Conservation (phyloP, 2,113 vertebrate species). For the Aptenodytes forsteri region DNA sequence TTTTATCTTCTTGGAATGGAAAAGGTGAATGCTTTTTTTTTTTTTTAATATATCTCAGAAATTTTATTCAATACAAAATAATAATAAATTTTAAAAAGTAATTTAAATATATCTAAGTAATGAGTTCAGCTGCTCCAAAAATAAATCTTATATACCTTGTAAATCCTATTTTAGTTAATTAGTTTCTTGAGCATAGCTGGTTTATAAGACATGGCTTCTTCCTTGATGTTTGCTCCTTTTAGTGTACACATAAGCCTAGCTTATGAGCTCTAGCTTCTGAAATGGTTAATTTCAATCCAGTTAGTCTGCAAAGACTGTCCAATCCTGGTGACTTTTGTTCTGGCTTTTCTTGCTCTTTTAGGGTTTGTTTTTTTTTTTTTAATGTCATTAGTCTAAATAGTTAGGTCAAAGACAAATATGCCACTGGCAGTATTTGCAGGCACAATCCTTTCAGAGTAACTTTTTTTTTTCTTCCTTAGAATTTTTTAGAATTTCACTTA, state of each 20-base stretch:
- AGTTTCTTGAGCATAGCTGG: not conserved
- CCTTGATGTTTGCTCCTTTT: not conserved
- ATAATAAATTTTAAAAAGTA: not conserved
- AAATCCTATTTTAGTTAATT: not conserved
- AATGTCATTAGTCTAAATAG: not conserved
- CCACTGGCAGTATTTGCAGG: not conserved
- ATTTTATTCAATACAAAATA: not conserved
- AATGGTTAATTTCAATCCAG: not conserved
- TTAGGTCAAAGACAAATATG: not conserved
- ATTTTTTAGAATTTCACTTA: not conserved
- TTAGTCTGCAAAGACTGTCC: not conserved
- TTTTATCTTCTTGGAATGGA: not conserved
- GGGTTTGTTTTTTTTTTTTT: not conserved
- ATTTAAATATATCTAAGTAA: not conserved
- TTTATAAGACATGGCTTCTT: not conserved
- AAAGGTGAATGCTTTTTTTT: not conserved
- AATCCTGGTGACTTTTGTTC: not conserved
- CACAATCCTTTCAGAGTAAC: not conserved
- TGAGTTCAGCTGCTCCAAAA: not conserved
- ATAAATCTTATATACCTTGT: not conserved
- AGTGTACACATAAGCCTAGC: accelerated
- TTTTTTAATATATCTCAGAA: not conserved
- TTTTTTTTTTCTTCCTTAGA: not conserved
- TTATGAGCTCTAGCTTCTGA: not conserved
- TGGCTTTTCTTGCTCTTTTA: not conserved